These are phyloP conservation scores for Glaucomys volans DNA, from an alignment of 2,113 vertebrate species.

Conservation along the genomic window DNA sequence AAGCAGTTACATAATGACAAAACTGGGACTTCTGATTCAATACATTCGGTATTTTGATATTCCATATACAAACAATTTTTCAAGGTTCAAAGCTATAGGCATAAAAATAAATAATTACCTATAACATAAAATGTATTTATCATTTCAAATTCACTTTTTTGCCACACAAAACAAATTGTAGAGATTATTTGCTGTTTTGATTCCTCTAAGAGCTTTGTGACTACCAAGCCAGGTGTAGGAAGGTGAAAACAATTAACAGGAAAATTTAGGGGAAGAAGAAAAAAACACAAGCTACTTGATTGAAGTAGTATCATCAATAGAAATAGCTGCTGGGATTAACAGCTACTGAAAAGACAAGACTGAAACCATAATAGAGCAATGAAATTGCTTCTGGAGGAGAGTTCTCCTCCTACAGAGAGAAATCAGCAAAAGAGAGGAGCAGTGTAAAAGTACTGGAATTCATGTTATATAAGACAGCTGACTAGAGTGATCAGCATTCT, in stretches of 20 bases:
- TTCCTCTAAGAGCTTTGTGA: neutral
- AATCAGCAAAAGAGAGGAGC: conserved; percentile 39
- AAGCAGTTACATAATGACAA: conserved; percentile 49
- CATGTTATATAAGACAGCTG: conserved; percentile 69
- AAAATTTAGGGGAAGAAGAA: conserved; percentile 8
- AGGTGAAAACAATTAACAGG: conserved; percentile 6
- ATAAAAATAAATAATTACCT: conserved; percentile 8
- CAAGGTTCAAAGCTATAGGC: neutral
- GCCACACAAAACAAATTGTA: neutral
- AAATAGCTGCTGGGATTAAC: neutral
- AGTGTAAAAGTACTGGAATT: conserved; percentile 47
- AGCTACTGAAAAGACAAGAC: neutral
- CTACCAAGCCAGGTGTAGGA: neutral
- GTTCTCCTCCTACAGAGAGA: neutral
- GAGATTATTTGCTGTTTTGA: neutral
- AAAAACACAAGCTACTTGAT: neutral
- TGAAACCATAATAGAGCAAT: neutral
- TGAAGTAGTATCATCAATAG: conserved; percentile 14
- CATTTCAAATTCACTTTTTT: conserved; percentile 39
- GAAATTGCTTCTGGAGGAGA: neutral
- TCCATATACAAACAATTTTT: neutral
- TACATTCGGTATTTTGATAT: conserved; percentile 23
- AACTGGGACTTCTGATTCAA: conserved; percentile 2
- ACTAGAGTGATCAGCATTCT: conserved; percentile 35
- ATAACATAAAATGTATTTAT: neutral